Evolutionary conservation across 1,140 invertebrate genomes (phyloP).

Genomic region (Drosophila erecta): DNA sequence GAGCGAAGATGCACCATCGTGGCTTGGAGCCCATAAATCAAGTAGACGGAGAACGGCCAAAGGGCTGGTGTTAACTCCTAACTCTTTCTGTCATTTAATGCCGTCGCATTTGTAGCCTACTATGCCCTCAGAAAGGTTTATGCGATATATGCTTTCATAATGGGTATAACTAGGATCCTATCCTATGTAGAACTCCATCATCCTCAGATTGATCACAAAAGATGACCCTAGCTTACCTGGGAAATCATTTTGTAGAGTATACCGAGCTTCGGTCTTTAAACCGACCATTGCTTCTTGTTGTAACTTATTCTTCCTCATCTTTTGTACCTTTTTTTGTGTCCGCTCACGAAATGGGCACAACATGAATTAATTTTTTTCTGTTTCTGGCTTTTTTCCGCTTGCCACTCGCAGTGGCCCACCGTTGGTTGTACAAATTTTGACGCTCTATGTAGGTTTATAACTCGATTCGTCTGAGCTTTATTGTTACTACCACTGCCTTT

Average conservation of each 20-base stretch:
- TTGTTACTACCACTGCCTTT: slow-evolving; percentile 47
- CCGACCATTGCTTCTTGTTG: slow-evolving; percentile 8
- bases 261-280: neutral
- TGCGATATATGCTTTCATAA: too few relatives aligned
- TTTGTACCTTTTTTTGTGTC: slow-evolving; percentile 26
- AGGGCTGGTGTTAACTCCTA: slow-evolving; percentile 46
- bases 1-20: slow-evolving; percentile 31
- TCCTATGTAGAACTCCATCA: too few relatives aligned
- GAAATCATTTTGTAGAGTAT: neutral
- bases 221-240: too few relatives aligned
- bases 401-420: slow-evolving; percentile 28
- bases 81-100: slow-evolving; percentile 35
- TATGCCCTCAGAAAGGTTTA: slow-evolving; percentile 6
- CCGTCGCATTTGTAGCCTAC: slow-evolving; percentile 25
- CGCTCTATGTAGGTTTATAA: slow-evolving; percentile 76
- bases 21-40: slow-evolving; percentile 33
- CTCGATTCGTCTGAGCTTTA: slow-evolving; percentile 52
- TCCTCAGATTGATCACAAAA: too few relatives aligned
- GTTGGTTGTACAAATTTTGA: slow-evolving; percentile 57
- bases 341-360: slow-evolving; percentile 78
- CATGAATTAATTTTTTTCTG: slow-evolving; percentile 78
- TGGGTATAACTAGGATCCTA: too few relatives aligned
- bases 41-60: slow-evolving; percentile 20
- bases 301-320: slow-evolving; percentile 29
- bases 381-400: slow-evolving; percentile 56